These are phyloP conservation scores for Pseudorhiza aurosa DNA, from an alignment of 30 jellyfish, hydroid and myxozoan species.

Conservation along the genomic window DNA sequence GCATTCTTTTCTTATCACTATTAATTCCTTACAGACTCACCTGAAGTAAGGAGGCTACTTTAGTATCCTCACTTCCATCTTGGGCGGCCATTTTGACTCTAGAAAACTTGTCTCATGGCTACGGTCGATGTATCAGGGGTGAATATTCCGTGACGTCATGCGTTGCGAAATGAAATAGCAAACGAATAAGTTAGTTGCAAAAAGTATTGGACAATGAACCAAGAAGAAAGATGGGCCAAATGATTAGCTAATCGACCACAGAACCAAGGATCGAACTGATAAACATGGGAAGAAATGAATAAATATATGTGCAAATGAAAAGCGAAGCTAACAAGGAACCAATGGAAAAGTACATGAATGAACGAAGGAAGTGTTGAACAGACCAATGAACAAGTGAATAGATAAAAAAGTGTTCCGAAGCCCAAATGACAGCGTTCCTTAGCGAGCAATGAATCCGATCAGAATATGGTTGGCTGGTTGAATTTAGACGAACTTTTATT, in stretches of 20 bases:
- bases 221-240: too few species aligned
- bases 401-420: not conserved
- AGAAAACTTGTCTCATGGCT: not conserved
- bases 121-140: constrained; percentile 15
- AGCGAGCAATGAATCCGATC: too few species aligned
- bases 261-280: too few species aligned
- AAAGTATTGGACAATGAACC: too few species aligned
- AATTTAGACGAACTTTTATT: too few species aligned
- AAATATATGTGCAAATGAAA: too few species aligned
- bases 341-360: not conserved
- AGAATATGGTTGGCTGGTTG: too few species aligned
- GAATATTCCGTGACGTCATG: not conserved
- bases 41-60: constrained; percentile 18
- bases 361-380: not conserved
- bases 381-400: not conserved
- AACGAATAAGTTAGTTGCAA: not conserved
- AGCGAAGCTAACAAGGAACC: not conserved
- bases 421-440: too few species aligned
- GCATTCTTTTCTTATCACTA: not conserved
- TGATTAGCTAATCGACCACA: too few species aligned
- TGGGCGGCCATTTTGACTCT: constrained; percentile 52
- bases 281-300: too few species aligned
- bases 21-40: not conserved
- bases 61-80: not conserved
- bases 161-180: too few species aligned